Percentiles rank a stretch among this genome's conserved stretches.
phyloP scores from a whole-genome alignment of 2,113 vertebrate genomes.

The Semnornis frantzii region DNA sequence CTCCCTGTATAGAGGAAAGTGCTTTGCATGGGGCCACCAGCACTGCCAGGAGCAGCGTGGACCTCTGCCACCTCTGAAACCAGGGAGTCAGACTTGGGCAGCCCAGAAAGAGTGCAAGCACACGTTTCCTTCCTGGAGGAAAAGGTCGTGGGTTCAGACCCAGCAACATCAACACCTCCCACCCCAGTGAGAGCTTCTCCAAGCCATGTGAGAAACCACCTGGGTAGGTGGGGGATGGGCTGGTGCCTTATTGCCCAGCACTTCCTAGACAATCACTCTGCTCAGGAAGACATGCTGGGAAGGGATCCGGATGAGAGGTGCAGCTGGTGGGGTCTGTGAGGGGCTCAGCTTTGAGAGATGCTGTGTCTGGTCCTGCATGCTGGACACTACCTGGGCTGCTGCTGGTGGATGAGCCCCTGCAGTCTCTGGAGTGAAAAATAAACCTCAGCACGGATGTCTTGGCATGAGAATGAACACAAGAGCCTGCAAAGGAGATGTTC shows the following conservation, averaged over 20 bases:
- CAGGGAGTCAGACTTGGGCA: neutral
- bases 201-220: neutral
- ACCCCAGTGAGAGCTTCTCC: neutral
- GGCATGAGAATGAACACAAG: neutral
- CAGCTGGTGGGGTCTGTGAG: neutral
- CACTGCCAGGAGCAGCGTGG: accelerated
- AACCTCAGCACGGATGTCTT: neutral
- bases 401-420: neutral
- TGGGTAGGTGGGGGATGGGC: neutral
- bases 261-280: accelerated
- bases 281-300: accelerated
- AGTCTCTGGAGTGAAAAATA: neutral
- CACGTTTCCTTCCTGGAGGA: neutral
- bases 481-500: neutral
- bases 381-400: neutral
- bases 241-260: neutral
- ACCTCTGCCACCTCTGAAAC: neutral
- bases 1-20: neutral
- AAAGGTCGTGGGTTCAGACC: neutral
- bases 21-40: neutral
- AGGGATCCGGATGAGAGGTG: neutral
- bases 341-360: neutral
- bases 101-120: neutral
- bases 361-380: neutral
- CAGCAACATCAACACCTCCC: neutral